A percentile compares a stretch with the other conserved stretches of the same genome.
Conservation (phyloP, 2,797 vertebrate genomes). For the Protosalanx chinensis region DNA sequence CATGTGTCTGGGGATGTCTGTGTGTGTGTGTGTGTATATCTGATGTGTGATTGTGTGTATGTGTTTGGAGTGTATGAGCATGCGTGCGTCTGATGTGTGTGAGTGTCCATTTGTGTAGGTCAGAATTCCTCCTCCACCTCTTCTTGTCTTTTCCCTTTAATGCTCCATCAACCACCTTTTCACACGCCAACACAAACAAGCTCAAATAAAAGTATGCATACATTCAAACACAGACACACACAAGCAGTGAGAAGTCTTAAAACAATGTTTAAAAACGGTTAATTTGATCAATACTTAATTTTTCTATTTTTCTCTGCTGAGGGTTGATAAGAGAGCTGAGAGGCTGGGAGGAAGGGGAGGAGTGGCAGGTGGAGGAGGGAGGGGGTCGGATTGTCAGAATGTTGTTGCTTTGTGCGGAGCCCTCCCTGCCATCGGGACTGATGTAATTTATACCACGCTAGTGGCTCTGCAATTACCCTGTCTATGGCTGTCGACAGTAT, state of each 20-base stretch:
- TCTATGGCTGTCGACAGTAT: constrained; percentile 96
- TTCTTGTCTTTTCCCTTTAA: constrained; percentile 88
- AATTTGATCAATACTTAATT: constrained; percentile 99
- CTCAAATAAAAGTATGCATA: neutral
- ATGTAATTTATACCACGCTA: constrained; percentile 97
- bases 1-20: constrained; percentile 1
- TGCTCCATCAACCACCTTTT: constrained; percentile 79
- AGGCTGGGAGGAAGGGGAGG: constrained; percentile 71
- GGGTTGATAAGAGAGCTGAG: constrained; percentile 89
- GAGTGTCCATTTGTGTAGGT: constrained; percentile 69
- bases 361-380: constrained; percentile 80
- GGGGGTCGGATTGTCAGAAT: constrained; percentile 75
- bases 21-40: constrained; percentile 13
- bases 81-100: constrained; percentile 14
- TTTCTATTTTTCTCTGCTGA: constrained; percentile 93
- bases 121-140: constrained; percentile 78
- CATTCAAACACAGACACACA: constrained; percentile 38
- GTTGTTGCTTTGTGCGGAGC: constrained; percentile 77
- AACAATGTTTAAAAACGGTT: constrained; percentile 94
- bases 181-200: neutral
- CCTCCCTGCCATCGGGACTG: constrained; percentile 89
- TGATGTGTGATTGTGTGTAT: constrained; percentile 14
- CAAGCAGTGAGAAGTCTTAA: constrained; percentile 64
- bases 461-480: constrained; percentile 96
- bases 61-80: constrained; percentile 1